phyloP scores from a whole-genome alignment of 1,140 invertebrate genomes.

The Chrysopa pallens region DNA sequence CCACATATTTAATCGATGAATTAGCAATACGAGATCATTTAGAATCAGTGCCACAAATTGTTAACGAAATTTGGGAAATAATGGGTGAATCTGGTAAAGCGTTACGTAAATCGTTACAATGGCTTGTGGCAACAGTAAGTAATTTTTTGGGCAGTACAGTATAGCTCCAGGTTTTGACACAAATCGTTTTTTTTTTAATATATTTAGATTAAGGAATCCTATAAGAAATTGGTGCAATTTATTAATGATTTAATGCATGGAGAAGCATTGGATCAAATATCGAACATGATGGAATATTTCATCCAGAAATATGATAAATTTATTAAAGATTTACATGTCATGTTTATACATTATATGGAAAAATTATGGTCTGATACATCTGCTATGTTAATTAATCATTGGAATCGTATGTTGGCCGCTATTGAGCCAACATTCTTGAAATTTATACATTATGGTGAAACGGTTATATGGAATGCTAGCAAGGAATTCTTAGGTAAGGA shows the following conservation, averaged over 20 bases:
- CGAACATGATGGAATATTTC: constrained; percentile 41
- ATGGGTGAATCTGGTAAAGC: constrained; percentile 67
- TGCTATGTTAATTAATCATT: constrained; percentile 39
- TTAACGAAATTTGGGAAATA: constrained; percentile 63
- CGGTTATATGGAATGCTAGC: constrained; percentile 48
- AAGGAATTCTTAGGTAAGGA: constrained; percentile 38
- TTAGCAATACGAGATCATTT: constrained; percentile 59
- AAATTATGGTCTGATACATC: constrained; percentile 46
- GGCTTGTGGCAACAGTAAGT: constrained; percentile 45
- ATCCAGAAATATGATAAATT: constrained; percentile 61
- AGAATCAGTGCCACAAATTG: constrained; percentile 53
- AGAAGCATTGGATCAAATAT: constrained; percentile 47
- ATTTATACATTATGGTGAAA: constrained; percentile 53
- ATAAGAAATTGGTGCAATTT: constrained; percentile 46
- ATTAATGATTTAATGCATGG: constrained; percentile 47
- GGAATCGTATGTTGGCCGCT: constrained; percentile 45
- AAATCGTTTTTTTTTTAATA: constrained; percentile 1
- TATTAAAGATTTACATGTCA: constrained; percentile 56
- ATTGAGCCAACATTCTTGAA: constrained; percentile 61
- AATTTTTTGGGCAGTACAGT: not conserved
- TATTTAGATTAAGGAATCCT: constrained; percentile 40
- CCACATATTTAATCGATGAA: constrained; percentile 51
- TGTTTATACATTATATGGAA: constrained; percentile 55
- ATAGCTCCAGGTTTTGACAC: not conserved
- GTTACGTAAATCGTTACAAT: constrained; percentile 50